These are phyloP conservation scores for Mystacides longicornis DNA, from an alignment of 2,888 invertebrate genomes.

Conservation along the genomic window DNA sequence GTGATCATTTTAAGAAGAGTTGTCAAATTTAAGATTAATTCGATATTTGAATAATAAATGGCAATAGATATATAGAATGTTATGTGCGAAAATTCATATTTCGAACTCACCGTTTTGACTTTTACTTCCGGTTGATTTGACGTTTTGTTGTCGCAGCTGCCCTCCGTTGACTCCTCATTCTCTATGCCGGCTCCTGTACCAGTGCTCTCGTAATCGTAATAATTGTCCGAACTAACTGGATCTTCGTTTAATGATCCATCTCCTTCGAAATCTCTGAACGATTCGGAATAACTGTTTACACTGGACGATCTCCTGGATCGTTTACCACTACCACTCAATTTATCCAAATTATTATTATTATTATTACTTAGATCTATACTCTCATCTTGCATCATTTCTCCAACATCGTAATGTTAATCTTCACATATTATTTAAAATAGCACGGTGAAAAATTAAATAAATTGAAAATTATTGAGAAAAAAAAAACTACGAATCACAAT, in stretches of 20 bases:
- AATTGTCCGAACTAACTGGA: slow-evolving; percentile 19
- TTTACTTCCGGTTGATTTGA: slow-evolving; percentile 19
- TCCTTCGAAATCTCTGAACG: slow-evolving; percentile 13
- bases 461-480: no score
- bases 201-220: slow-evolving; percentile 21
- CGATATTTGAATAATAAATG: no score
- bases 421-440: no score
- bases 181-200: slow-evolving; percentile 8
- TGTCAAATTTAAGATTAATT: no score
- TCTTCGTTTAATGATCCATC: slow-evolving; percentile 19
- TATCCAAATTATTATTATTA: not conserved
- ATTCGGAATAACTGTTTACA: not conserved
- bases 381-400: slow-evolving; percentile 25
- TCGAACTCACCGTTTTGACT: slow-evolving; percentile 20
- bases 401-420: no score
- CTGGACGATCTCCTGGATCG: not conserved
- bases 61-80: no score
- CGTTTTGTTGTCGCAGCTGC: slow-evolving; percentile 15
- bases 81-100: no score
- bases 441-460: no score
- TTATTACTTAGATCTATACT: slow-evolving; percentile 21
- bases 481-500: no score
- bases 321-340: not conserved
- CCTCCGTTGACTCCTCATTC: slow-evolving; percentile 18
- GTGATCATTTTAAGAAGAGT: no score